Percentiles rank a stretch among this genome's conserved stretches.
Conservation (phyloP, 2,888 invertebrate genomes). For the Caenorhabditis sp. region DNA sequence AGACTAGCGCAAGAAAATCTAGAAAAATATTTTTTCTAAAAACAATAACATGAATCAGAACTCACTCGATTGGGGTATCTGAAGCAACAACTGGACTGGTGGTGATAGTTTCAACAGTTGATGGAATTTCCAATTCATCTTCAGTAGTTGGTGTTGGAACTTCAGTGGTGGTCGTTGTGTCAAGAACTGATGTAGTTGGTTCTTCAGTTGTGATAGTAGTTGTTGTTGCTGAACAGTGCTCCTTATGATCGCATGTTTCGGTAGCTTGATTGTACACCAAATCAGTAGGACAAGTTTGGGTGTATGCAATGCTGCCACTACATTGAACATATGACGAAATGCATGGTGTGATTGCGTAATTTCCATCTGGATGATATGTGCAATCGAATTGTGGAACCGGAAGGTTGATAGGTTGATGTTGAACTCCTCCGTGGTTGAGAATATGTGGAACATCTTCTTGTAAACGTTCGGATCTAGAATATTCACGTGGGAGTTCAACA, state of each 20-base stretch:
- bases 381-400: conserved; percentile 36
- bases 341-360: conserved; percentile 33
- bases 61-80: conserved; percentile 9
- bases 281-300: conserved; percentile 24
- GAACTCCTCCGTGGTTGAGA: conserved; percentile 31
- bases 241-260: conserved; percentile 36
- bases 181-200: conserved; percentile 10
- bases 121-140: background rate
- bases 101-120: conserved; percentile 5
- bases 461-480: conserved; percentile 13
- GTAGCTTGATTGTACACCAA: conserved; percentile 34
- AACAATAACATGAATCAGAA: background rate
- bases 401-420: background rate
- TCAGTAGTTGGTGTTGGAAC: conserved; percentile 4
- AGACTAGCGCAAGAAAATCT: conserved; percentile 34
- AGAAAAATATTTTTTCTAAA: conserved; percentile 3
- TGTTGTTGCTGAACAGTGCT: conserved; percentile 13
- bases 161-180: background rate
- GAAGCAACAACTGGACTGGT: background rate
- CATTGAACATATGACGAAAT: conserved; percentile 14
- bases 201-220: background rate
- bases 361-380: conserved; percentile 27
- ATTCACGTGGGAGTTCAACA: too few relatives aligned
- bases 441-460: conserved; percentile 19
- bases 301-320: conserved; percentile 12